phyloP scores from a whole-genome alignment of 2,797 vertebrate genomes.

The Eulemur rubriventer region DNA sequence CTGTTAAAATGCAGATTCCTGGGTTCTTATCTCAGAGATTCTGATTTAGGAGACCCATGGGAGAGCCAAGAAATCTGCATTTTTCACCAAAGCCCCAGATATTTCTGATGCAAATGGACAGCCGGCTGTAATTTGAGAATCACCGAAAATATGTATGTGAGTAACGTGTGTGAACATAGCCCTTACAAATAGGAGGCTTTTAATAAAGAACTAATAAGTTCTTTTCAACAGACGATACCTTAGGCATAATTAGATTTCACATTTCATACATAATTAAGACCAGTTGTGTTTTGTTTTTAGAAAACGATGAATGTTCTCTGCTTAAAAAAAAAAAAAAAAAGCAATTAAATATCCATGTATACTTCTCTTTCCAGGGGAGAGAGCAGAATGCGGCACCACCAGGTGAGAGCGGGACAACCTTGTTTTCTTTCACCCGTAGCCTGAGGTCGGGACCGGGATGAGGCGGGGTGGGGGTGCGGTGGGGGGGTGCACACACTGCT shows the following conservation, averaged over 20 bases:
- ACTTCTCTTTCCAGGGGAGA: slow-evolving; percentile 90
- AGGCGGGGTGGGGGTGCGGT: not conserved
- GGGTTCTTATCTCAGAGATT: not conserved
- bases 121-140: not conserved
- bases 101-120: not conserved
- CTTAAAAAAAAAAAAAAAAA: not conserved
- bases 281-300: not conserved
- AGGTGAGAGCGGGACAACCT: slow-evolving; percentile 88
- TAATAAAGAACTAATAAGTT: not conserved
- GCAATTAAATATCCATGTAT: slow-evolving; percentile 40
- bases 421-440: not conserved
- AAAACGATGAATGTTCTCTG: not conserved
- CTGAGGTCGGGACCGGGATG: not conserved
- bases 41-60: not conserved
- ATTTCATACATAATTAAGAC: not conserved
- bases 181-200: not conserved
- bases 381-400: slow-evolving; percentile 97
- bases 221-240: not conserved
- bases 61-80: not conserved
- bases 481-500: not conserved
- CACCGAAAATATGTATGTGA: not conserved
- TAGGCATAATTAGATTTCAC: not conserved
- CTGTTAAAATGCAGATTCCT: not conserved
- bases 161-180: not conserved
- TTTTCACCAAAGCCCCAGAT: not conserved